A percentile compares a stretch with the other conserved stretches of the same genome.
phyloP scores from a whole-genome alignment of 2,797 vertebrate genomes.

The Aeoliscus strigatus region DNA sequence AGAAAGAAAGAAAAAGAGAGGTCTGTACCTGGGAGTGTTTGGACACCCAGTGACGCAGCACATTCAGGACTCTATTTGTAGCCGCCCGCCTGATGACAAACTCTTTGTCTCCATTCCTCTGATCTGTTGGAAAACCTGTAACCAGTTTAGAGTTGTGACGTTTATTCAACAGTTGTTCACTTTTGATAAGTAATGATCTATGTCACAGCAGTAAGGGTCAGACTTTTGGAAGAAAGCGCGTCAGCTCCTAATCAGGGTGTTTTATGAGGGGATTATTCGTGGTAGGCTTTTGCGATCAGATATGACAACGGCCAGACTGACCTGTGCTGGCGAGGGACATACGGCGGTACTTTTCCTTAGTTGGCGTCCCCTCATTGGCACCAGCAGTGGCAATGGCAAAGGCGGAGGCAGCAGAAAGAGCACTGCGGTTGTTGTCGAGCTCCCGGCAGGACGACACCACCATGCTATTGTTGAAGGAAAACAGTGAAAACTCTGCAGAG shows the following conservation, averaged over 20 bases:
- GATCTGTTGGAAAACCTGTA: conserved; percentile 88
- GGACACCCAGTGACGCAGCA: conserved; percentile 96
- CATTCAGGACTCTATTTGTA: conserved; percentile 93
- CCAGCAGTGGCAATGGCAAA: conserved; percentile 95
- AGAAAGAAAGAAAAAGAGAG: neutral
- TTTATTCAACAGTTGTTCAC: no score
- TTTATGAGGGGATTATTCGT: no score
- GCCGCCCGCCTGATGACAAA: conserved; percentile 94
- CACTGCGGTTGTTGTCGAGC: conserved; percentile 82
- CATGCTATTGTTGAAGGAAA: conserved; percentile 92
- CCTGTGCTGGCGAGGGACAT: conserved; percentile 93
- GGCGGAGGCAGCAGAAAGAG: conserved; percentile 89
- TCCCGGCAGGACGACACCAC: conserved; percentile 90
- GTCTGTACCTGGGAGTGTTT: conserved; percentile 88
- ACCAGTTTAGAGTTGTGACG: no score
- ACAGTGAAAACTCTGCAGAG: conserved; percentile 85
- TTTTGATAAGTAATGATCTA: no score
- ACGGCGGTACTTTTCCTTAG: conserved; percentile 93
- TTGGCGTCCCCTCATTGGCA: conserved; percentile 92
- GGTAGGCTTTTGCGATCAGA: no score
- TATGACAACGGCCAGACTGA: conserved; percentile 35
- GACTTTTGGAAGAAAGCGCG: no score
- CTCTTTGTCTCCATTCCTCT: conserved; percentile 94
- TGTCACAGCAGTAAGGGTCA: no score
- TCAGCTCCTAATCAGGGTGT: no score